Conservation (phyloP, 2,113 vertebrate genomes). For the Syngnathoides biaculeatus region DNA sequence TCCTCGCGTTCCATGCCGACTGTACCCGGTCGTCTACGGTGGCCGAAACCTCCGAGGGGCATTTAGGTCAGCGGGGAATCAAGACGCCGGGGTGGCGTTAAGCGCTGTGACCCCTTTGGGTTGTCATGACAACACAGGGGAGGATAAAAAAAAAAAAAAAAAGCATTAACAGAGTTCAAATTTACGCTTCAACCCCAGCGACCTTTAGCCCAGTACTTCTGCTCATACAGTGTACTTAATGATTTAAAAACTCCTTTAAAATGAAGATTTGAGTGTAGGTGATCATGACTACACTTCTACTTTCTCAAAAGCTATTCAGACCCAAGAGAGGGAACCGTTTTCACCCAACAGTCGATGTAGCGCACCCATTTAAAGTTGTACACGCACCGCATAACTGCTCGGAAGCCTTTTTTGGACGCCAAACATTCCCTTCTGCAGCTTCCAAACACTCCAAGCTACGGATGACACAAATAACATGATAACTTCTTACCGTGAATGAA, state of each 20-base stretch:
- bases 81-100: slow-evolving; percentile 27
- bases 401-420: too few species aligned
- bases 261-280: too few species aligned
- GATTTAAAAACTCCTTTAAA: too few species aligned
- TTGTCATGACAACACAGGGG: slow-evolving; percentile 30
- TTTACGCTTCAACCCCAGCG: too few species aligned
- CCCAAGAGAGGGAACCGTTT: too few species aligned
- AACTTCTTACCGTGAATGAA: slow-evolving; percentile 32
- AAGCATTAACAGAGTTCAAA: neutral
- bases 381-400: neutral
- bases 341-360: too few species aligned
- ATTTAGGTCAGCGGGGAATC: slow-evolving; percentile 20
- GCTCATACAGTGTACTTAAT: too few species aligned
- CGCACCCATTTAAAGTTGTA: too few species aligned
- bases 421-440: neutral
- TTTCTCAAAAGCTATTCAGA: too few species aligned
- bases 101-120: slow-evolving; percentile 6
- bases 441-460: neutral
- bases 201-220: neutral
- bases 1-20: slow-evolving; percentile 54
- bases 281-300: too few species aligned
- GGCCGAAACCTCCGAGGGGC: neutral
- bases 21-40: neutral
- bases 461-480: neutral
- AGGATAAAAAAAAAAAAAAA: slow-evolving; percentile 16